A percentile compares a stretch with the other conserved stretches of the same genome.
These are phyloP conservation scores for Lasioglossum figueresi DNA, from an alignment of 2,888 invertebrate species.

Conservation along the genomic window DNA sequence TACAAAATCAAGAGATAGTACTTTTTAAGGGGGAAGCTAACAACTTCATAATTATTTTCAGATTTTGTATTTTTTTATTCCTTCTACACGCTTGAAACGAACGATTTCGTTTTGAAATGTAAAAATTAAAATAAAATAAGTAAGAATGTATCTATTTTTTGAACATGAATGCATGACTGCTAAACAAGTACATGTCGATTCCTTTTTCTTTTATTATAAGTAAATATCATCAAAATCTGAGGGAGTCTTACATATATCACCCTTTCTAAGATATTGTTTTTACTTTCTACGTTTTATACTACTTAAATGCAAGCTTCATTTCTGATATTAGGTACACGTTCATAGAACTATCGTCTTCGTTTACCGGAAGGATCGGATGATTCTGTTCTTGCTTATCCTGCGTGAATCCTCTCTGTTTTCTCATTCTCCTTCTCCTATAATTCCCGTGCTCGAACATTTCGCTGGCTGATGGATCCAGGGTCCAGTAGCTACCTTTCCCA, in stretches of 20 bases:
- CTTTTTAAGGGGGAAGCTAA: background rate
- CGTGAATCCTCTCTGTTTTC: slow-evolving; percentile 84
- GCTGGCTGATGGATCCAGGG: slow-evolving; percentile 90
- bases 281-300: background rate
- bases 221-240: background rate
- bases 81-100: too few relatives aligned
- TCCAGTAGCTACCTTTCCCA: slow-evolving; percentile 93
- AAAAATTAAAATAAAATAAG: too few relatives aligned
- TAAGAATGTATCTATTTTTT: background rate
- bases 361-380: slow-evolving; percentile 54
- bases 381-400: slow-evolving; percentile 53
- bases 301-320: background rate
- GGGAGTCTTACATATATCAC: background rate
- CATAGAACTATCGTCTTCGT: background rate
- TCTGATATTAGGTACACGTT: background rate
- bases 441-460: slow-evolving; percentile 97
- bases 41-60: background rate
- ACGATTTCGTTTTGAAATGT: too few relatives aligned
- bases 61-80: background rate
- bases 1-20: background rate
- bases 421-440: slow-evolving; percentile 89
- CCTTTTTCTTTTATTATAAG: background rate
- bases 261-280: background rate
- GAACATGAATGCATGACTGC: background rate
- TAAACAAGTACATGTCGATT: background rate